Evolutionary conservation across 2,888 invertebrate genomes (phyloP), one percentile per base, ranked within the genome.

Genomic region (Stegana nigrithorax): DNA sequence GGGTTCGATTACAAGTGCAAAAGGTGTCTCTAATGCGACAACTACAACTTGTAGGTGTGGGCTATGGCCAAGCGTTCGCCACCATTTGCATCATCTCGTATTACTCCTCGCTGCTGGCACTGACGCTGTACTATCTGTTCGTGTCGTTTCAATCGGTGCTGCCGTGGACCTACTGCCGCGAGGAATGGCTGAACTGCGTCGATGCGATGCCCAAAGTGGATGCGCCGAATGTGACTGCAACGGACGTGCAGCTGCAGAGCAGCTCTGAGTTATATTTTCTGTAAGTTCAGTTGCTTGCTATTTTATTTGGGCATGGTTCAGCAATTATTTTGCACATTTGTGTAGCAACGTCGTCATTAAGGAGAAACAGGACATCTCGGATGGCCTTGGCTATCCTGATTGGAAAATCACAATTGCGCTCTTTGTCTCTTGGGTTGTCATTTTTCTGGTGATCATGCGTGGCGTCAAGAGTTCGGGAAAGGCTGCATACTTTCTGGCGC

Each of bases 401-500:
- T 92, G 92, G 91, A 88, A 90, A 78, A 84, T 93, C 26, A 87
- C 90, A 0, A 73, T 92, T 0, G 90, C 91, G 61, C 86, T 94
- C 4, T 82, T 92, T 2, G 86, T 87, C 1, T 88, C 92, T 0
- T 94, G 93, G 93, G 57, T 89, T 3, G 81, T 90, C 1, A 90
- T 92, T 36, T 93, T 91, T 78, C 71, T 90, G 5, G 90, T 92
- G 59, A 90, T 93, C 50, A 87, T 91, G 14, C 89, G 88, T 67
- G 93, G 93, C 8, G 92, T 93, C 1, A 91, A 91, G 82, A 92
- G 92, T 75, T 91, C 93, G 0, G 93, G 94, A 50, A 93, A 93
- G 84, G 92, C 91, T 0, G 91, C 95, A 0, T 96, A 96, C 84
- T 93, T 96, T 84, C 90, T 96, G n/a, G 96, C 96, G 0, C 84